Base-by-base conservation (phyloP, 64 coral and sea anemone species). In the Trachythela sp. region DNA sequence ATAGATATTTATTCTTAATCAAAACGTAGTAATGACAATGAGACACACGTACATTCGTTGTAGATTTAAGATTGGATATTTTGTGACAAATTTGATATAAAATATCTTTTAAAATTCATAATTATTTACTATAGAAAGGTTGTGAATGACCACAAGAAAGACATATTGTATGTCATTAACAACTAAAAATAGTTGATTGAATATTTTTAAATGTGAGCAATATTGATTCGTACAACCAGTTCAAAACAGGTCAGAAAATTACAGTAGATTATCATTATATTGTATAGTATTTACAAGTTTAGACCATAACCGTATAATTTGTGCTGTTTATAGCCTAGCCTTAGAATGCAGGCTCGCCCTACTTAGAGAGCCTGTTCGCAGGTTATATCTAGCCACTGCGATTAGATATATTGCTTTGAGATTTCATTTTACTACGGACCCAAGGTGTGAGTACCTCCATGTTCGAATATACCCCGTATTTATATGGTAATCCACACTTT, bases 391-490 rank as follows among this genome's bases (percentile, higher is more conserved):
- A 64, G 56, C 56, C 56, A 8, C 8, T 20, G 20, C 56, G 56
- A 20, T 64, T 20, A 6, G 22, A 52, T 27, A 64, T 27, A 64
- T 20, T 24, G 6, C 56, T 13, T 64, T 64, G 24, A 80, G 83
- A 77, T 86, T 88, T 89, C 43, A 86, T 89, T 4, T 68, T 94
- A 39, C 11, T 54, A 8, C 92, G 14, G 22, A 99, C 92, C 96
- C 96, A 99, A 10, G 84, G 22, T 32, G 86, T 26, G 6, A 93
- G 94, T 15, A 89, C 72, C 37, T 92, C 91, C 48, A 99, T 92
- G 11, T 99, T 89, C 2, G 96, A 89, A 38, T 99, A 99, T 2
- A 99, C 83, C 20, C 96, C 96, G 11, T 94, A 94, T 36, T 91
- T 85, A 58, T 88, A 48, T 36, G 86, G 64, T 70, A 92, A 85